Percentiles rank a stretch among this genome's conserved stretches.
Evolutionary conservation across 1,140 invertebrate genomes (phyloP).

Genomic region (Calephelis nemesis): DNA sequence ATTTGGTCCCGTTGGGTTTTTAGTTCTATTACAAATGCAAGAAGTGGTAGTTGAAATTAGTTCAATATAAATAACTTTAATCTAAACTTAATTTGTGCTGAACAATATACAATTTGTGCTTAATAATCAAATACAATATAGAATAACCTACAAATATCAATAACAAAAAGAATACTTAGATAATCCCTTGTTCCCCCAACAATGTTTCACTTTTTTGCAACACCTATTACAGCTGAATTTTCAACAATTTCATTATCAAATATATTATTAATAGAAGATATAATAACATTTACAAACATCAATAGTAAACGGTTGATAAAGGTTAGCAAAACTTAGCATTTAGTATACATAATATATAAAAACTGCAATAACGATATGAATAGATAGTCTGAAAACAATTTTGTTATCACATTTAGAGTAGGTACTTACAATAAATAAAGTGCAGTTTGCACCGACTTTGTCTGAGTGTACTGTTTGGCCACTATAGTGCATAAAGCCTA

Average conservation of each 20-base stretch:
- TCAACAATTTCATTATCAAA: constrained; percentile 8
- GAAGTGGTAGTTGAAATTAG: background rate
- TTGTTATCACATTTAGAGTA: constrained; percentile 10
- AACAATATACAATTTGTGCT: constrained; percentile 42
- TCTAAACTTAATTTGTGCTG: constrained; percentile 42
- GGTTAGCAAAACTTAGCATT: background rate
- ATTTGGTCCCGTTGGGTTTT: constrained; percentile 50
- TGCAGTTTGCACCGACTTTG: background rate
- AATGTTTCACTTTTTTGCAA: constrained; percentile 5
- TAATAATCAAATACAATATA: constrained; percentile 26
- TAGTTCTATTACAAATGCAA: constrained; percentile 35
- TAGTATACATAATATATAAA: background rate
- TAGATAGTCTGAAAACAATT: constrained; percentile 9
- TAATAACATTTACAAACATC: constrained; percentile 1
- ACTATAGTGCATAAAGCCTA: too few relatives aligned
- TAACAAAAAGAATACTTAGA: constrained; percentile 11
- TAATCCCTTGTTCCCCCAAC: background rate
- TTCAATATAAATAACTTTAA: constrained; percentile 9
- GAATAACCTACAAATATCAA: constrained; percentile 17
- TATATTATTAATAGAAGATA: background rate
- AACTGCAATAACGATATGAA: background rate
- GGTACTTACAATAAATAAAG: constrained; percentile 5
- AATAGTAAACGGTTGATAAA: background rate
- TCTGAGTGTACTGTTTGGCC: background rate
- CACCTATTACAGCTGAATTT: background rate